Conservation (phyloP, 2,797 vertebrate species). For the Rhinella marina region DNA sequence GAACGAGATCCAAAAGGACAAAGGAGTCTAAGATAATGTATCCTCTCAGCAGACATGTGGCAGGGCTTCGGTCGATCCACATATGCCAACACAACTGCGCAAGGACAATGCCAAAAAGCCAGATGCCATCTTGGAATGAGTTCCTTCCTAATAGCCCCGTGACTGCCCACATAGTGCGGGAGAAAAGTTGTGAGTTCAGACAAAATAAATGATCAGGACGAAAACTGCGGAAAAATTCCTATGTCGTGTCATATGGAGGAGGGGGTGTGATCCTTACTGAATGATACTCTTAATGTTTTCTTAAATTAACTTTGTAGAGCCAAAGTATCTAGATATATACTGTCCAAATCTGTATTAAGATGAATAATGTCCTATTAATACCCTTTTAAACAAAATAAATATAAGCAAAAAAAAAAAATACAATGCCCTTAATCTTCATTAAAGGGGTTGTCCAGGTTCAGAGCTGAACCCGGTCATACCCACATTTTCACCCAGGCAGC, state of each 20-base stretch:
- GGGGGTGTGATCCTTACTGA: not conserved
- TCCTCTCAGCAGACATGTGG: slow-evolving; percentile 67
- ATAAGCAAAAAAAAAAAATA: no score
- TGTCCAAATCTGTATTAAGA: not conserved
- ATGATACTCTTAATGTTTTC: not conserved
- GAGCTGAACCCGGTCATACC: no score
- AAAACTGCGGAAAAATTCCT: slow-evolving; percentile 1
- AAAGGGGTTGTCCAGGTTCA: no score
- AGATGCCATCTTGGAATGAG: slow-evolving; percentile 68
- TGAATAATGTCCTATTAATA: no score
- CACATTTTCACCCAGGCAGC: no score
- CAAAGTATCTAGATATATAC: no score
- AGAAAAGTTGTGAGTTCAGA: slow-evolving; percentile 30
- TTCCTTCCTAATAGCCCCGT: slow-evolving; percentile 64
- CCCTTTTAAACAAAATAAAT: no score
- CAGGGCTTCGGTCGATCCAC: slow-evolving; percentile 64
- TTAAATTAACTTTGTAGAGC: not conserved
- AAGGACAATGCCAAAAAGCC: slow-evolving; percentile 66
- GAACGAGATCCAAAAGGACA: slow-evolving; percentile 51
- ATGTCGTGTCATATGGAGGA: not conserved
- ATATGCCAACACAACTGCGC: slow-evolving; percentile 67
- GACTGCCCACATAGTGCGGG: slow-evolving; percentile 64
- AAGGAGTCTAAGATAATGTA: slow-evolving; percentile 64
- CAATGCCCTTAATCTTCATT: no score
- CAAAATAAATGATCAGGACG: slow-evolving; percentile 35